These are phyloP conservation scores for Nomada fabriciana DNA, from an alignment of 2,888 invertebrate genomes.

Conservation along the genomic window DNA sequence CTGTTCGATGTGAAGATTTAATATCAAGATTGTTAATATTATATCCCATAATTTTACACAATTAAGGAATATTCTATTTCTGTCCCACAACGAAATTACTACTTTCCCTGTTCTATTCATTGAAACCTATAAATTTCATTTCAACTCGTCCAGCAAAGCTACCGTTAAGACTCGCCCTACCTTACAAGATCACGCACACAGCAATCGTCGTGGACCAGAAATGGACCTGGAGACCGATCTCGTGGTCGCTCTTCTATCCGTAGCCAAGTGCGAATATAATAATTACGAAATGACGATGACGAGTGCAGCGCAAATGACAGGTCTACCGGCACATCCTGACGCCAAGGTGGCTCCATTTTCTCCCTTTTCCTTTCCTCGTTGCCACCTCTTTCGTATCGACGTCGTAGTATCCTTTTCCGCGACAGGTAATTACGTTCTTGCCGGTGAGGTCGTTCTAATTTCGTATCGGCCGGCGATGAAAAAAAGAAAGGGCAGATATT, in stretches of 20 bases:
- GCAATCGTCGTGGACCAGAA: not conserved
- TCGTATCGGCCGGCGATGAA: conserved; percentile 27
- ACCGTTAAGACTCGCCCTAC: too few species aligned
- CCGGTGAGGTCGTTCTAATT: conserved; percentile 37
- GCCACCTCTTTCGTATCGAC: conserved; percentile 20
- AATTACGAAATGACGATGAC: conserved; percentile 65
- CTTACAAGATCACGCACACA: too few species aligned
- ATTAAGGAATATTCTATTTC: too few species aligned
- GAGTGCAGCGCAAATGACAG: conserved; percentile 63
- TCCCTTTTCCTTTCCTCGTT: conserved; percentile 19
- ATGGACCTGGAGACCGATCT: not conserved
- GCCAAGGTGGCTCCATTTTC: conserved; percentile 25
- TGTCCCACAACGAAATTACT: too few species aligned
- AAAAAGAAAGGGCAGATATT: too few species aligned
- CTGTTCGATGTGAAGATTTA: too few species aligned
- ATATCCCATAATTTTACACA: too few species aligned
- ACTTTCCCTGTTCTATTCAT: too few species aligned
- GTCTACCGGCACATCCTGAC: conserved; percentile 49
- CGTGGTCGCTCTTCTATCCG: conserved; percentile 9
- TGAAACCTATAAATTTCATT: too few species aligned
- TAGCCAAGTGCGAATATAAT: conserved; percentile 42
- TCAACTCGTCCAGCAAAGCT: too few species aligned
- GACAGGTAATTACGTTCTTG: conserved; percentile 32
- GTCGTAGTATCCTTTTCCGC: conserved; percentile 5
- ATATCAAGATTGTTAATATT: too few species aligned